phyloP scores from a whole-genome alignment of 2,797 vertebrate genomes.

The Sciurus carolinensis region DNA sequence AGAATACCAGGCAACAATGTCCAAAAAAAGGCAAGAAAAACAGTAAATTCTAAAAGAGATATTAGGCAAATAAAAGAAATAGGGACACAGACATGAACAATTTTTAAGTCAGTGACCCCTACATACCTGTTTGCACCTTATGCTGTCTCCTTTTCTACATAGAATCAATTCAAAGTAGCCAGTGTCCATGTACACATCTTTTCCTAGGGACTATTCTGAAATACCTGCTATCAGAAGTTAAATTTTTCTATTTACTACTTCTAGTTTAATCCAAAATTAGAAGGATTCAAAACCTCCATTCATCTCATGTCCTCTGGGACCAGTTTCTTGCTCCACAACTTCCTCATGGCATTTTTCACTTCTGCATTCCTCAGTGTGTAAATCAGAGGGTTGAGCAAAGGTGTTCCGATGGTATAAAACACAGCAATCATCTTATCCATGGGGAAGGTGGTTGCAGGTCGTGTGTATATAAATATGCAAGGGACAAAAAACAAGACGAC shows the following conservation, averaged over 20 bases:
- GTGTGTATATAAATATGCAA: constrained; percentile 23
- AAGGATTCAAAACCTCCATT: neutral
- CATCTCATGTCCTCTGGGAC: neutral
- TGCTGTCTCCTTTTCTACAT: too few species aligned
- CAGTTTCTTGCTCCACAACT: too few species aligned
- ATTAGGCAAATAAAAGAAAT: too few species aligned
- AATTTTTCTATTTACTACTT: neutral
- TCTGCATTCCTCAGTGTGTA: constrained; percentile 73
- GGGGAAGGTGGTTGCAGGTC: neutral
- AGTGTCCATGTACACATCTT: too few species aligned
- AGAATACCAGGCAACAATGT: neutral
- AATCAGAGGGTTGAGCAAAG: neutral
- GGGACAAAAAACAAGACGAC: too few species aligned
- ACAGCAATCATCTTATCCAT: constrained; percentile 54
- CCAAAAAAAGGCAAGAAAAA: neutral
- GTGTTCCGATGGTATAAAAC: too few species aligned
- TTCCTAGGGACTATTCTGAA: too few species aligned
- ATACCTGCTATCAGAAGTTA: neutral
- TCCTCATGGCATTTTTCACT: constrained; percentile 1
- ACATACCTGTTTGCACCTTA: neutral
- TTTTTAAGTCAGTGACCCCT: neutral
- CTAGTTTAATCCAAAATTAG: neutral
- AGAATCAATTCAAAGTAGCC: neutral
- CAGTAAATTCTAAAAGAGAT: neutral
- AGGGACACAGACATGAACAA: neutral